Evolutionary conservation across 2,797 vertebrate genomes (phyloP).

Genomic region (Gymnothorax reevesii): DNA sequence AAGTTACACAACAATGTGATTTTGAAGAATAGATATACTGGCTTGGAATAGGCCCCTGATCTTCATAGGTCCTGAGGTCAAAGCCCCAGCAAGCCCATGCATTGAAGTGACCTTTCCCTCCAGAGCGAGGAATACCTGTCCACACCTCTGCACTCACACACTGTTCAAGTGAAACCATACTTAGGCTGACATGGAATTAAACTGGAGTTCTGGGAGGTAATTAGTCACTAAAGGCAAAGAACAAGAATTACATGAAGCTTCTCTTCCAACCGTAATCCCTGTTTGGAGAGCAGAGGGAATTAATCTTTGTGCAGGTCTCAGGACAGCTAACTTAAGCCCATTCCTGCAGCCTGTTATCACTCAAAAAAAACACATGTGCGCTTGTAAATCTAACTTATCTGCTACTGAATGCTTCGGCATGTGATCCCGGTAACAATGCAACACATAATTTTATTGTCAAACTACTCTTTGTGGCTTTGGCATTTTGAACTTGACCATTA

Average conservation of each 20-base stretch:
- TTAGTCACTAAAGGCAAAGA: background rate
- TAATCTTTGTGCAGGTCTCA: slow-evolving; percentile 28
- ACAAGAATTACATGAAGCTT: background rate
- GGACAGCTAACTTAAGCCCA: background rate
- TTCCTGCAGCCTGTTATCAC: background rate
- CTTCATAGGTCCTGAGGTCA: too few relatives aligned
- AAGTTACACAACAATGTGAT: too few relatives aligned
- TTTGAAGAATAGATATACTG: too few relatives aligned
- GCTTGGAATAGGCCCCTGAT: too few relatives aligned
- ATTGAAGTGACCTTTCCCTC: too few relatives aligned
- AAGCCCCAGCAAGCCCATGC: too few relatives aligned
- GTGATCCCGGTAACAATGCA: slow-evolving; percentile 19
- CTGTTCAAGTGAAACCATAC: slow-evolving; percentile 20
- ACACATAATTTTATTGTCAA: slow-evolving; percentile 30
- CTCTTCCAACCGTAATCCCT: background rate
- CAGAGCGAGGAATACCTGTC: too few relatives aligned
- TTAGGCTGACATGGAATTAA: background rate
- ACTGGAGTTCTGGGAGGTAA: background rate
- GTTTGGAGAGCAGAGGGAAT: slow-evolving; percentile 26
- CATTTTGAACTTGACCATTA: slow-evolving; percentile 31
- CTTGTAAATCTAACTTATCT: slow-evolving; percentile 24
- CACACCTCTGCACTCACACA: background rate
- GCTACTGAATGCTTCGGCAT: slow-evolving; percentile 31
- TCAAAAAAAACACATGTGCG: background rate
- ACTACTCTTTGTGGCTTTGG: slow-evolving; percentile 32